phyloP scores from a whole-genome alignment of 2,888 invertebrate species.

The Prostheceraeus crozeri region DNA sequence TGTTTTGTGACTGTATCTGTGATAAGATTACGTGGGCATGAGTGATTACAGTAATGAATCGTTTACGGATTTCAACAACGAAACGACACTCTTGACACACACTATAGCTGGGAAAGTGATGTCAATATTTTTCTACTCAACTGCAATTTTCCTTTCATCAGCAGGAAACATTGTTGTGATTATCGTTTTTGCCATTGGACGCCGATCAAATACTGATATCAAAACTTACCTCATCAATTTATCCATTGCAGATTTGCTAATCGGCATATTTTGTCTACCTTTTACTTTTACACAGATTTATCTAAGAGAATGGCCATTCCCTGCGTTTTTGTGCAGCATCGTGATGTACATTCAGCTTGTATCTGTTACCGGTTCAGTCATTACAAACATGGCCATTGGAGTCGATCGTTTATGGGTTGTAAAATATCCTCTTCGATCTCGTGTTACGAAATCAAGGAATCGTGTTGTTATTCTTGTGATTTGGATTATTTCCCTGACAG shows the following conservation, averaged over 20 bases:
- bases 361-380: slow-evolving; percentile 58
- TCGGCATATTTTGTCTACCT: slow-evolving; percentile 44
- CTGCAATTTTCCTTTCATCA: slow-evolving; percentile 39
- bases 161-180: slow-evolving; percentile 42
- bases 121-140: slow-evolving; percentile 41
- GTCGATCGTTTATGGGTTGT: slow-evolving; percentile 58
- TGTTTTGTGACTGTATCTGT: too few species aligned
- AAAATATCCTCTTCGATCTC: slow-evolving; percentile 52
- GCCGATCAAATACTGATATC: slow-evolving; percentile 40
- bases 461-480: slow-evolving; percentile 54
- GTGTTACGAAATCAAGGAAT: slow-evolving; percentile 55
- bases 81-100: too few species aligned
- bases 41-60: too few species aligned
- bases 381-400: slow-evolving; percentile 59
- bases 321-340: slow-evolving; percentile 58
- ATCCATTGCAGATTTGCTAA: slow-evolving; percentile 43
- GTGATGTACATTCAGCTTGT: slow-evolving; percentile 53
- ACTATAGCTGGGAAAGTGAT: too few species aligned
- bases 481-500: slow-evolving; percentile 54
- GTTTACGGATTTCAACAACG: too few species aligned
- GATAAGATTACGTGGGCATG: too few species aligned
- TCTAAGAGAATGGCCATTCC: slow-evolving; percentile 59
- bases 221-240: slow-evolving; percentile 42
- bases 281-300: slow-evolving; percentile 54
- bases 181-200: slow-evolving; percentile 40